Conservation (phyloP, 2,888 invertebrate species). For the Limnephilus auricula region DNA sequence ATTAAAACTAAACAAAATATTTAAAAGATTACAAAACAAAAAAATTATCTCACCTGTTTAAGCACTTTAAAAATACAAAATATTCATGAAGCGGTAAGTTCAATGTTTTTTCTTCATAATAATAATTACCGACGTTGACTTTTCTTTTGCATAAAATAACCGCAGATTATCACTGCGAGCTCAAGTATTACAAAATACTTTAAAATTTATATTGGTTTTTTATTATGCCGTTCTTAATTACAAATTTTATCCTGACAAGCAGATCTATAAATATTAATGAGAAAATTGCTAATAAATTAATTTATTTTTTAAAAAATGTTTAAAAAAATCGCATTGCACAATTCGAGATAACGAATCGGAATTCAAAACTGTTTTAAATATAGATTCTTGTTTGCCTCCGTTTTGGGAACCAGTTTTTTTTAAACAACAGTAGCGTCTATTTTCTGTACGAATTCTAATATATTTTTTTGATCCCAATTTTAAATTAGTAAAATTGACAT, state of each 20-base stretch:
- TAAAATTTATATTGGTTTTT: not conserved
- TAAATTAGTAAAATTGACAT: too few relatives aligned
- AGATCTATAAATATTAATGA: constrained; percentile 25
- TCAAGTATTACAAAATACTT: not conserved
- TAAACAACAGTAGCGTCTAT: not conserved
- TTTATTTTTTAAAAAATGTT: not conserved
- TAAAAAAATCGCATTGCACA: constrained; percentile 4
- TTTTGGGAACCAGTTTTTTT: constrained; percentile 11
- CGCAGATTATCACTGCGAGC: not conserved
- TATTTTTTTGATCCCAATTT: not conserved
- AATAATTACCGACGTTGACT: not conserved
- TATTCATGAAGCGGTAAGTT: not conserved
- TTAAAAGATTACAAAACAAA: not conserved
- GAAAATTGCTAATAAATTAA: not conserved
- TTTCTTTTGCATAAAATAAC: not conserved
- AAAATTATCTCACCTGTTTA: not conserved
- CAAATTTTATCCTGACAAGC: constrained; percentile 10
- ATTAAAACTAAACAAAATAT: not conserved
- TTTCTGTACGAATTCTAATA: not conserved
- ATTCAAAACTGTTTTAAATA: constrained; percentile 9
- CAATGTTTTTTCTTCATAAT: not conserved
- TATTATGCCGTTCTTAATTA: constrained; percentile 28
- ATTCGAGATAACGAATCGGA: constrained; percentile 13
- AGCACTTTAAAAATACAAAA: not conserved
- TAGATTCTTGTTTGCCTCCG: constrained; percentile 18